These are phyloP conservation scores for Polylopha cassiicola DNA, from an alignment of 2,888 invertebrate species.

Conservation along the genomic window DNA sequence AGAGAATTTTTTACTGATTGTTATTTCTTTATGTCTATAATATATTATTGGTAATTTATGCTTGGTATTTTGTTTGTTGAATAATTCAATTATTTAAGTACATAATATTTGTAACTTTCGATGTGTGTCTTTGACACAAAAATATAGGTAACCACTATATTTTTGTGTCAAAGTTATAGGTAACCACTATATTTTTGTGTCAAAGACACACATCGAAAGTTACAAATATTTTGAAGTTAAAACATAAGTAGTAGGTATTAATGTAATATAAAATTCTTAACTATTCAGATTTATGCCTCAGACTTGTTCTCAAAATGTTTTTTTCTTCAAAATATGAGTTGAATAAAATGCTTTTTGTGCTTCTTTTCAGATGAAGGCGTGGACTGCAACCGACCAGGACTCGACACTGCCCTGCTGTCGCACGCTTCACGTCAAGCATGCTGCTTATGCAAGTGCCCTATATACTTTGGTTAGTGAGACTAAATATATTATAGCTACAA, in stretches of 20 bases:
- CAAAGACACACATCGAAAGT: background rate
- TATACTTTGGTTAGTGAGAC: constrained; percentile 82
- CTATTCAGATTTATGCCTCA: no score
- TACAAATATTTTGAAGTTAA: background rate
- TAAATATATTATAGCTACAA: constrained; percentile 8
- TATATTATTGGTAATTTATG: background rate
- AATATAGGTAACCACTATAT: no score
- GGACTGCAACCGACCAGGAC: constrained; percentile 70
- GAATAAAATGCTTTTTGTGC: background rate
- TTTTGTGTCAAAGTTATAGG: no score
- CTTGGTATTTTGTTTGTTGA: background rate
- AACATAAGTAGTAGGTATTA: no score
- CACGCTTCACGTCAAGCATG: constrained; percentile 82
- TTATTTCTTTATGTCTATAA: no score
- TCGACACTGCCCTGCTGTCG: constrained; percentile 77
- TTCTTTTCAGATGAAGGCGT: constrained; percentile 66
- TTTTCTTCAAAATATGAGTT: no score
- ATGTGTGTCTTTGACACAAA: no score
- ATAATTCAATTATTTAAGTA: background rate
- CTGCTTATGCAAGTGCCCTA: constrained; percentile 83
- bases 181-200: no score
- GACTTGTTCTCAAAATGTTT: no score
- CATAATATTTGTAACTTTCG: background rate
- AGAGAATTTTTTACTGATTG: no score
- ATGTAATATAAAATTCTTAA: no score